Percentiles rank a stretch among this genome's conserved stretches.
Evolutionary conservation across 2,888 invertebrate genomes (phyloP).

Genomic region (Spatulosminthurus flaviceps): DNA sequence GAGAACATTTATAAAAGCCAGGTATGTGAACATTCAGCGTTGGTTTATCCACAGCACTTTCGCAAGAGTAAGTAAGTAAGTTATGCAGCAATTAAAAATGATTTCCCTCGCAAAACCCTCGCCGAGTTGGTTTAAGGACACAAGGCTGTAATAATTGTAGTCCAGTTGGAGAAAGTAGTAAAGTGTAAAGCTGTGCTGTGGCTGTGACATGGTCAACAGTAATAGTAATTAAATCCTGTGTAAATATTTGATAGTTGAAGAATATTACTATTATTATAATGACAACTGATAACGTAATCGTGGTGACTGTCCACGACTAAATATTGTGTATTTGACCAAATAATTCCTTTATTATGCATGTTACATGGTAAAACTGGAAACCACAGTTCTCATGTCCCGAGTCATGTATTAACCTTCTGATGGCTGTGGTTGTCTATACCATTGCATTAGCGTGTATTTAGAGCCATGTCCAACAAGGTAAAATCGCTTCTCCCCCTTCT

Average conservation of each 20-base stretch:
- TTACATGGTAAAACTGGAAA: background rate
- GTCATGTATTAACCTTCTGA: background rate
- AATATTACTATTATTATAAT: slow-evolving; percentile 26
- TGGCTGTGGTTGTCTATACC: no score
- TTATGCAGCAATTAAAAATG: background rate
- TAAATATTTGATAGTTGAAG: slow-evolving; percentile 22
- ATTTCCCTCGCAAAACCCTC: slow-evolving; percentile 12
- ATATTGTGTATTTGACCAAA: slow-evolving; percentile 16
- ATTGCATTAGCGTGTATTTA: no score
- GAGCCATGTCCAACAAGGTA: no score
- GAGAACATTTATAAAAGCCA: no score
- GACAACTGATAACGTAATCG: background rate
- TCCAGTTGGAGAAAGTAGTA: background rate
- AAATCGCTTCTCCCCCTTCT: no score
- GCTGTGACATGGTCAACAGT: background rate
- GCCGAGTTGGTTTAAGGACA: background rate
- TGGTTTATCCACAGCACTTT: background rate
- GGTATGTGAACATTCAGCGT: no score
- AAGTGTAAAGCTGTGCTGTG: background rate
- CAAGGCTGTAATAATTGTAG: background rate
- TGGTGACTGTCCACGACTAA: background rate
- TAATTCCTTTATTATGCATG: background rate
- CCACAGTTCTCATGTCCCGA: background rate
- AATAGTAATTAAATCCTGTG: slow-evolving; percentile 1
- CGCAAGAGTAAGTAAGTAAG: background rate